A percentile compares a stretch with the other conserved stretches of the same genome.
phyloP scores from a whole-genome alignment of 2,113 vertebrate genomes.

The Oryzias woworae region DNA sequence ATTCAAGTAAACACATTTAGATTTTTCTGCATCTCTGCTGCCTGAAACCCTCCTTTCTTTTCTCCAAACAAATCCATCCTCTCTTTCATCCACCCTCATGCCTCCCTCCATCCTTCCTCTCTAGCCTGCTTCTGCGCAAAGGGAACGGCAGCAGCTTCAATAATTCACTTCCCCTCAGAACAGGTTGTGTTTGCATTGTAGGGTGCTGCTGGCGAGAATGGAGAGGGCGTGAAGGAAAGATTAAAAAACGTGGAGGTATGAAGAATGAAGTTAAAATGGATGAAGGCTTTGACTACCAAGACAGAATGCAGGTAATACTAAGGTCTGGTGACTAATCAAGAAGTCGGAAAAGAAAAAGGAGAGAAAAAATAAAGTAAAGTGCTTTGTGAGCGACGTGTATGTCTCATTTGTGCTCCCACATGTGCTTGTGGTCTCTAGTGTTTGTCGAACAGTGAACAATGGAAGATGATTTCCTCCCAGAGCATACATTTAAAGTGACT shows the following conservation, averaged over 20 bases:
- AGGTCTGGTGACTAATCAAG: conserved; percentile 43
- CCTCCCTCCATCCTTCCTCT: conserved; percentile 57
- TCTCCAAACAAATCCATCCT: conserved; percentile 46
- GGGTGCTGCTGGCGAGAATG: conserved; percentile 66
- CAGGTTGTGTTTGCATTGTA: conserved; percentile 75
- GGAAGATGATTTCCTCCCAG: conserved; percentile 13
- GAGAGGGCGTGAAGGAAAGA: conserved; percentile 63
- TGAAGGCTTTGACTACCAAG: conserved; percentile 58
- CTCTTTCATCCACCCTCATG: conserved; percentile 45
- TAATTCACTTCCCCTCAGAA: conserved; percentile 70
- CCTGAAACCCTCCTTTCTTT: conserved; percentile 14
- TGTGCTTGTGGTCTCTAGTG: conserved; percentile 5
- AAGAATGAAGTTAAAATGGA: conserved; percentile 65
- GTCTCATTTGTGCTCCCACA: conserved; percentile 12
- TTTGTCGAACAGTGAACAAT: conserved; percentile 19
- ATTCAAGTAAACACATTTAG: conserved; percentile 30
- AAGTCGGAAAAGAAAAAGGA: conserved; percentile 32
- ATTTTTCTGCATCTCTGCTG: conserved; percentile 28
- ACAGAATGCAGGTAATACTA: conserved; percentile 26
- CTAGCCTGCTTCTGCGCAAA: conserved; percentile 57
- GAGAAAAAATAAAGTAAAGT: conserved; percentile 2
- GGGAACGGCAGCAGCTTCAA: conserved; percentile 66
- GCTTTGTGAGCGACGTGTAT: conserved; percentile 7
- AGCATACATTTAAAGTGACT: conserved; percentile 18
- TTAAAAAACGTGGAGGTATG: conserved; percentile 64